phyloP scores from a whole-genome alignment of 2,888 invertebrate genomes.

The Rhagophthalmus giganteus region DNA sequence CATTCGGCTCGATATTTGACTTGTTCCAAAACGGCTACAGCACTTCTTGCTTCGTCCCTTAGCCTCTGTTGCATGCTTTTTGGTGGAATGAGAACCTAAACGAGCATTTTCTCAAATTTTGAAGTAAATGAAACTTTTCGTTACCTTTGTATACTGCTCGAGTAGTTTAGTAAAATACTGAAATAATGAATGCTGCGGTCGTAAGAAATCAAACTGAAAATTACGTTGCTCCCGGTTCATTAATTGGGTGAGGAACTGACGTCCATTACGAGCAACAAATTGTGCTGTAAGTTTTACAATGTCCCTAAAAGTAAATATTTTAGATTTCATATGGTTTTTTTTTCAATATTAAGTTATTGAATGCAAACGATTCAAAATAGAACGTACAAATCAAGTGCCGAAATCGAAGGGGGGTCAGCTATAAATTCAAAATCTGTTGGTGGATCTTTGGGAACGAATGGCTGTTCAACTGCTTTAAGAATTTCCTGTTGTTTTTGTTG shows the following conservation, averaged over 20 bases:
- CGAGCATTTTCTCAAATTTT: too few species aligned
- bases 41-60: constrained; percentile 73
- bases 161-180: constrained; percentile 97
- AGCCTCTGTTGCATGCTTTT: constrained; percentile 84
- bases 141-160: constrained; percentile 96
- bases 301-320: constrained; percentile 67
- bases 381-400: constrained; percentile 88
- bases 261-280: constrained; percentile 97
- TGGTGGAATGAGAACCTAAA: constrained; percentile 83
- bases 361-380: constrained; percentile 1
- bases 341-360: constrained; percentile 20
- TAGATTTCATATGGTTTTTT: too few species aligned
- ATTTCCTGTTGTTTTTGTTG: constrained; percentile 88
- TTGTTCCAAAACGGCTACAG: constrained; percentile 76
- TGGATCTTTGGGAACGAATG: constrained; percentile 88
- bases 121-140: too few species aligned
- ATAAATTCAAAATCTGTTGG: constrained; percentile 92
- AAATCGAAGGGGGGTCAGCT: constrained; percentile 97
- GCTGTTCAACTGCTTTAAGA: constrained; percentile 82
- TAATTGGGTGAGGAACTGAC: constrained; percentile 95
- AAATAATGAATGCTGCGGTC: constrained; percentile 97
- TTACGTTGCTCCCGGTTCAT: constrained; percentile 99
- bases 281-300: constrained; percentile 98
- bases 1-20: constrained; percentile 95
- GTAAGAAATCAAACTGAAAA: constrained; percentile 97